Percentiles rank a stretch among this genome's conserved stretches.
These are phyloP conservation scores for Monopis laevigella DNA, from an alignment of 2,888 invertebrate genomes.

Conservation along the genomic window DNA sequence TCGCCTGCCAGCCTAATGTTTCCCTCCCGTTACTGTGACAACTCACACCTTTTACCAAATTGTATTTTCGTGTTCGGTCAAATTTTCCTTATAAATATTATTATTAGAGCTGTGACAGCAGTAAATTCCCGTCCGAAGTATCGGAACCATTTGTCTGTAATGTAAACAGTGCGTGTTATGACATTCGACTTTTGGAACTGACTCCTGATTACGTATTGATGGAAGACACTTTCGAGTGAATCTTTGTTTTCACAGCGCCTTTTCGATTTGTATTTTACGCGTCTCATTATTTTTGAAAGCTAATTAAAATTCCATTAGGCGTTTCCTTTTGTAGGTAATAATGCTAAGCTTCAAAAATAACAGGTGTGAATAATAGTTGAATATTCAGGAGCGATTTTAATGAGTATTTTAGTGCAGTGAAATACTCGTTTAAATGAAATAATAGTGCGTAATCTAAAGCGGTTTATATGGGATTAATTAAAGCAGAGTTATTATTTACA, in stretches of 20 bases:
- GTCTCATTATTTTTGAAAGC: not conserved
- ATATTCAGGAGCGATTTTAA: constrained; percentile 2
- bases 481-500: constrained; percentile 5
- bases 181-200: constrained; percentile 12
- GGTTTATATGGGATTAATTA: not conserved
- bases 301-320: constrained; percentile 11
- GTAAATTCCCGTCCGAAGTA: constrained; percentile 55
- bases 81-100: constrained; percentile 67
- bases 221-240: constrained; percentile 1
- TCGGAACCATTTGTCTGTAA: constrained; percentile 46
- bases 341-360: constrained; percentile 7
- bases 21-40: constrained; percentile 60
- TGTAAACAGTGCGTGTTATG: constrained; percentile 44
- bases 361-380: constrained; percentile 9
- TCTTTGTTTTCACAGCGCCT: constrained; percentile 6
- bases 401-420: not conserved
- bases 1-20: constrained; percentile 51
- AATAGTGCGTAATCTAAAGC: not conserved
- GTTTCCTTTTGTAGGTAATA: not conserved
- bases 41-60: constrained; percentile 63
- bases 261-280: constrained; percentile 8
- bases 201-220: constrained; percentile 6
- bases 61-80: constrained; percentile 63
- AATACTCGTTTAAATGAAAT: constrained; percentile 1
- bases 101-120: constrained; percentile 60